Evolutionary conservation across 2,797 vertebrate genomes (phyloP), one percentile per base, ranked within the genome.

Genomic region (Novumbra hubbsi): DNA sequence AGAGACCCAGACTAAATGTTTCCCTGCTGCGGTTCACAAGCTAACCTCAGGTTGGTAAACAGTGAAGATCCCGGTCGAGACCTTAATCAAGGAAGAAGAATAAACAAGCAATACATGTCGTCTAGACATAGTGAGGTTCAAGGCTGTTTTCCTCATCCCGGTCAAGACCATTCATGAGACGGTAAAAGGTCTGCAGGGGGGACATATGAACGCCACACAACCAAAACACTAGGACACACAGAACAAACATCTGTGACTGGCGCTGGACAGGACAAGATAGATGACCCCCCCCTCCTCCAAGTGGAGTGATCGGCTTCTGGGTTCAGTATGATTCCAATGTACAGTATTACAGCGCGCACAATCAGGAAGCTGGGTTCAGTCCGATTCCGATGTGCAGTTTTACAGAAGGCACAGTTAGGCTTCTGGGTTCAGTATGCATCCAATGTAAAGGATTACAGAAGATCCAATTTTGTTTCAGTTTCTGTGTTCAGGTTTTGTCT

Each of bases 21-120:
- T 63, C 24, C 27, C 41, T 64, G 38, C 62, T 28, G 30, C 52
- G 7, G 67, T 75, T 78, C 62, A 67, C 66, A 63, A 48, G 48
- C 34, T 27, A 65, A 48, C 65, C 65, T 38, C 68, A 74, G 80
- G 71, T 74, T 30, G 34, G 49, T 80, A 70, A 71, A 78, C 73
- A 78, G 77, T 74, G 76, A 74, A 74, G n/a, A 30, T 32, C 1
- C 21, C 16, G n/a, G 65, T 75, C 57, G 57, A 76, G 70, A 73
- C 28, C 15, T 72, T 80, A 80, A 85, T 83, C 87, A 86, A 84
- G 89, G 89, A 89, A 87, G 86, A 90, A 87, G 86, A 87, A 45
- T 12, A 45, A 45, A 45, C 41, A 45, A 14, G 55, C 21, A 60
- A 72, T 41, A 69, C 55, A 50, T 34, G 16, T 48, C 38, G 72